Percentiles rank a stretch among this genome's conserved stretches.
Evolutionary conservation across 2,113 vertebrate species (phyloP).

Genomic region (Callochromis pleurospilus): DNA sequence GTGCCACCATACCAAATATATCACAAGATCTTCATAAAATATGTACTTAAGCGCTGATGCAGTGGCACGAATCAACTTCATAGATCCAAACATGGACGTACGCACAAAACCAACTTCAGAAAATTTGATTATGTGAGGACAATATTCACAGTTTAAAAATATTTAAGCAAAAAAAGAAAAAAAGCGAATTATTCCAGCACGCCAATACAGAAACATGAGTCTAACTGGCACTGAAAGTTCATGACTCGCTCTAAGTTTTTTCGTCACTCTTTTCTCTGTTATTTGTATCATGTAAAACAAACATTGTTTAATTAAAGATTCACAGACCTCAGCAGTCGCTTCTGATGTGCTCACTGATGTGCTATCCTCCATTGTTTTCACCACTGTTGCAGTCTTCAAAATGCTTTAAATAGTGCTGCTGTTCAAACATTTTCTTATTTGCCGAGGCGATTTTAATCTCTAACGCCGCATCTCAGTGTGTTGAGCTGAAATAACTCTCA

Average conservation of each 20-base stretch:
- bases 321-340: background rate
- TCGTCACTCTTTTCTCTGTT: background rate
- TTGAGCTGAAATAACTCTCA: constrained; percentile 23
- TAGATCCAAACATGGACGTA: background rate
- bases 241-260: background rate
- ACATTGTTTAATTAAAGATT: constrained; percentile 22
- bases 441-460: constrained; percentile 35
- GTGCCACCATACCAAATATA: background rate
- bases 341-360: constrained; percentile 11
- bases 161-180: background rate
- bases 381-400: background rate
- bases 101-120: background rate
- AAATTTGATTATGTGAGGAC: background rate
- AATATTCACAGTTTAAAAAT: background rate
- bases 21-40: background rate
- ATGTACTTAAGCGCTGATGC: background rate
- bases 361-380: constrained; percentile 18
- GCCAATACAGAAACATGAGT: background rate
- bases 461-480: constrained; percentile 30
- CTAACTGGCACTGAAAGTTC: background rate
- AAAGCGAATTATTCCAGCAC: background rate
- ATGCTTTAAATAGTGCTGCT: constrained; percentile 21
- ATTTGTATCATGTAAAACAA: constrained; percentile 8
- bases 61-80: background rate
- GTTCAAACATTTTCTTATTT: constrained; percentile 33